These are phyloP conservation scores for Forficula auricularia DNA, from an alignment of 1,140 invertebrate genomes.

Conservation along the genomic window DNA sequence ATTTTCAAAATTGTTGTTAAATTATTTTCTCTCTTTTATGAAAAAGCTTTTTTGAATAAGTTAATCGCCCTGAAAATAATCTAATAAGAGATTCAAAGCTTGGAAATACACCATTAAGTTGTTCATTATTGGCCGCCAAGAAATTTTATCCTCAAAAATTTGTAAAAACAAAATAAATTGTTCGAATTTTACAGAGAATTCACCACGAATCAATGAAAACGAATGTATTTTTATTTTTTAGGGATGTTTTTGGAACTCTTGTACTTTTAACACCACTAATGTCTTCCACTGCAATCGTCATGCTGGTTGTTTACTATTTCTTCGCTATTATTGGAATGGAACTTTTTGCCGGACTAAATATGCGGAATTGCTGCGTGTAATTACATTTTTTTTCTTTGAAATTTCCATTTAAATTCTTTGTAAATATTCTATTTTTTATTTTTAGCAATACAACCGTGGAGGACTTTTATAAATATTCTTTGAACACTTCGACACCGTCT, in stretches of 20 bases:
- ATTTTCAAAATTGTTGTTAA: too few relatives aligned
- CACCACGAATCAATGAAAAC: too few relatives aligned
- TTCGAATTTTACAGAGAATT: too few relatives aligned
- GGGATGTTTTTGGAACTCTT: constrained; percentile 71
- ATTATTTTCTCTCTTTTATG: too few relatives aligned
- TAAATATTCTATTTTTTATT: constrained; percentile 9
- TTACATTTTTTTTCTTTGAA: constrained; percentile 19
- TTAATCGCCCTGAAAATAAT: too few relatives aligned
- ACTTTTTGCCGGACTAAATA: constrained; percentile 55
- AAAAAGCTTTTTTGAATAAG: too few relatives aligned
- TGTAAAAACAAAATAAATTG: too few relatives aligned
- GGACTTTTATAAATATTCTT: constrained; percentile 59
- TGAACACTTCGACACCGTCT: constrained; percentile 39
- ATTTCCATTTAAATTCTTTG: not conserved
- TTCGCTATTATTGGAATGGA: constrained; percentile 87
- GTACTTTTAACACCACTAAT: constrained; percentile 57
- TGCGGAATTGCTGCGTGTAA: constrained; percentile 73
- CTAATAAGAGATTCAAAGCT: too few relatives aligned
- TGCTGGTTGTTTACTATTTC: constrained; percentile 77
- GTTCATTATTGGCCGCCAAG: too few relatives aligned
- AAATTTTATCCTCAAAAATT: too few relatives aligned
- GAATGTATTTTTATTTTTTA: too few relatives aligned
- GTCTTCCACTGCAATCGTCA: constrained; percentile 59
- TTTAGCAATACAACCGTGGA: constrained; percentile 66
- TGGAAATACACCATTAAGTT: too few relatives aligned